Conservation (phyloP, 2,113 vertebrate genomes). For the Rallus limicola region DNA sequence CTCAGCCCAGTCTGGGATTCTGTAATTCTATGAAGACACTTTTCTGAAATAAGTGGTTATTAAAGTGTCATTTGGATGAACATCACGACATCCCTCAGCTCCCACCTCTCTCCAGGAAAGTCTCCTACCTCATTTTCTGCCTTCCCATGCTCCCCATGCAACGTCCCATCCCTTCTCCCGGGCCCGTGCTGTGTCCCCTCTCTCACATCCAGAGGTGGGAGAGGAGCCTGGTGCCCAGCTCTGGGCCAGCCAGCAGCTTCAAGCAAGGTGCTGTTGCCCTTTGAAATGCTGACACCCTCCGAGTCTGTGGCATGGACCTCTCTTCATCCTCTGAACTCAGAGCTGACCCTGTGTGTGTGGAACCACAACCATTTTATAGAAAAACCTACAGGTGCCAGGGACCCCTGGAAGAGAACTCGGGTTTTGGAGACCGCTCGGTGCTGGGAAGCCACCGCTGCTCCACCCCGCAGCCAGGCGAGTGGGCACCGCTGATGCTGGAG, state of each 20-base stretch:
- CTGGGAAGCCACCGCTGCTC: background rate
- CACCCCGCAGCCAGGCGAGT: accelerated
- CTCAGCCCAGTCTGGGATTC: too few species aligned
- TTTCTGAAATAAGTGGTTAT: background rate
- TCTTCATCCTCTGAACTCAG: background rate
- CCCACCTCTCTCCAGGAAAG: background rate
- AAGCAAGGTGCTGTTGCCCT: background rate
- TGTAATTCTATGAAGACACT: background rate
- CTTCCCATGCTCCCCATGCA: background rate
- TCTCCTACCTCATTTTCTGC: background rate
- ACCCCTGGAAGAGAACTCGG: background rate
- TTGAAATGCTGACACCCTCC: background rate
- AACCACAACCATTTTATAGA: accelerated
- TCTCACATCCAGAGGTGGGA: background rate
- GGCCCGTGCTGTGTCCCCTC: background rate
- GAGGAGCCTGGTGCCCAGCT: background rate
- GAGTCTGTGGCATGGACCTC: background rate
- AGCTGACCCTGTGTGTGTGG: background rate
- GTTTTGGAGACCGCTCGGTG: background rate
- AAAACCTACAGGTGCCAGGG: background rate
- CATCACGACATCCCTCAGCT: background rate
- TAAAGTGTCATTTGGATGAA: background rate
- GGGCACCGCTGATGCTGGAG: background rate
- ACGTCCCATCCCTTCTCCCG: background rate
- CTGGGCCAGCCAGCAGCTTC: background rate